These are phyloP conservation scores for Calephelis virginiensis DNA, from an alignment of 1,140 invertebrate species.

Conservation along the genomic window DNA sequence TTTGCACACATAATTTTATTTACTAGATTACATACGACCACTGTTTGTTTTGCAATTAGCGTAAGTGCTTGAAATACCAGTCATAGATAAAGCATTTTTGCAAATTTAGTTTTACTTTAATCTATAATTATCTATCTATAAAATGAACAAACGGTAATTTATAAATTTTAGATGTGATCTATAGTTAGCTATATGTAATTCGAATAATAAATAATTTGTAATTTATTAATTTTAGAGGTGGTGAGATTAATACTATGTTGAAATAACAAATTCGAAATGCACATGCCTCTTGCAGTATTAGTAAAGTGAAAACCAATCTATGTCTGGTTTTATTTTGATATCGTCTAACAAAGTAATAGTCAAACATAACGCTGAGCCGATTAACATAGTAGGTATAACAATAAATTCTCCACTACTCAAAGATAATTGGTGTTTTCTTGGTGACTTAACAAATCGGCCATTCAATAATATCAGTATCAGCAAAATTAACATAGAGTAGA, in stretches of 20 bases:
- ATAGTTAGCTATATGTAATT: too few relatives aligned
- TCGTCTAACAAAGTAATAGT: constrained; percentile 45
- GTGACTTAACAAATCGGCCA: constrained; percentile 70
- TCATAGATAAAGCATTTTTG: neutral
- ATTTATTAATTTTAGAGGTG: constrained; percentile 7
- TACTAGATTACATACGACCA: neutral
- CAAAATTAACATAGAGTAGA: constrained; percentile 68
- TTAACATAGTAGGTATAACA: constrained; percentile 43
- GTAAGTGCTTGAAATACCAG: constrained; percentile 18
- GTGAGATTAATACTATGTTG: too few relatives aligned
- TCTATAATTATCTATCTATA: neutral
- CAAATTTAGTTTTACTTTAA: neutral
- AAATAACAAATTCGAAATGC: neutral
- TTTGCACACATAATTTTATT: constrained; percentile 15
- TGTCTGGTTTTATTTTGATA: constrained; percentile 49
- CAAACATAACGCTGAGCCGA: constrained; percentile 54
- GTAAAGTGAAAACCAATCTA: constrained; percentile 53
- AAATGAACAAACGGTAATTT: neutral
- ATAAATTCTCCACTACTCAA: constrained; percentile 10
- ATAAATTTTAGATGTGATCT: too few relatives aligned
- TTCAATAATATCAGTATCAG: constrained; percentile 59
- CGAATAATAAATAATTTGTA: too few relatives aligned
- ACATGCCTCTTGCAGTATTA: constrained; percentile 3
- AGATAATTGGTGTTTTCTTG: constrained; percentile 61
- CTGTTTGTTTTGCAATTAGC: constrained; percentile 6